A percentile compares a stretch with the other conserved stretches of the same genome.
Evolutionary conservation across 2,113 vertebrate genomes (phyloP).

Genomic region (Neoarius graeffei): DNA sequence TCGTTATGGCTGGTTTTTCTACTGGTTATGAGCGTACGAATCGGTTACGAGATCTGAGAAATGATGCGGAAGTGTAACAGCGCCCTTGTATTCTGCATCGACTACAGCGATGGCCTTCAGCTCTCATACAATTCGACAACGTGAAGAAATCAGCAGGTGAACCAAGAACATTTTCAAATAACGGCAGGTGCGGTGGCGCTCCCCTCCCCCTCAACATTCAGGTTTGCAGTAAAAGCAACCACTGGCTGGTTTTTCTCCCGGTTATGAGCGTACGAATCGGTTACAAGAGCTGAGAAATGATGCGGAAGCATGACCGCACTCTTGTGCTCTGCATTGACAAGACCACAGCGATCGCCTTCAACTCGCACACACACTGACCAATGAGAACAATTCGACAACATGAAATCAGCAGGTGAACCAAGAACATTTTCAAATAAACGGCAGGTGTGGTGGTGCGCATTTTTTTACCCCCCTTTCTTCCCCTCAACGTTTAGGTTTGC

Average conservation of each 20-base stretch:
- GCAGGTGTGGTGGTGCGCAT: not conserved
- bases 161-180: not conserved
- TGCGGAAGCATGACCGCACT: not conserved
- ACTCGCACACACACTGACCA: not conserved
- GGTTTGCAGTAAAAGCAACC: not conserved
- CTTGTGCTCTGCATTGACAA: not conserved
- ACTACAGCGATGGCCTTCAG: not conserved
- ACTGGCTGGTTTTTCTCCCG: not conserved
- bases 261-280: no score
- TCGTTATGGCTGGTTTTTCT: not conserved
- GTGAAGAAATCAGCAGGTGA: not conserved
- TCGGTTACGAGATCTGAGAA: not conserved
- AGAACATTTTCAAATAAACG: not conserved
- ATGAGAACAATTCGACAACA: not conserved
- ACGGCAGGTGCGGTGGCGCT: no score
- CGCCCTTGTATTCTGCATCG: not conserved
- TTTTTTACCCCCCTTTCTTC: not conserved
- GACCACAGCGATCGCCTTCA: not conserved
- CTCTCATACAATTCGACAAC: not conserved
- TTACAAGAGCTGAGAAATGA: not conserved
- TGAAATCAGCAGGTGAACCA: not conserved
- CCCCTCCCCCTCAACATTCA: no score
- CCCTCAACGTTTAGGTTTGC: not conserved
- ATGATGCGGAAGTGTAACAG: not conserved
- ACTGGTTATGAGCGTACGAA: not conserved